Conservation (phyloP, 2,888 invertebrate genomes). For the Bimastos eiseni region DNA sequence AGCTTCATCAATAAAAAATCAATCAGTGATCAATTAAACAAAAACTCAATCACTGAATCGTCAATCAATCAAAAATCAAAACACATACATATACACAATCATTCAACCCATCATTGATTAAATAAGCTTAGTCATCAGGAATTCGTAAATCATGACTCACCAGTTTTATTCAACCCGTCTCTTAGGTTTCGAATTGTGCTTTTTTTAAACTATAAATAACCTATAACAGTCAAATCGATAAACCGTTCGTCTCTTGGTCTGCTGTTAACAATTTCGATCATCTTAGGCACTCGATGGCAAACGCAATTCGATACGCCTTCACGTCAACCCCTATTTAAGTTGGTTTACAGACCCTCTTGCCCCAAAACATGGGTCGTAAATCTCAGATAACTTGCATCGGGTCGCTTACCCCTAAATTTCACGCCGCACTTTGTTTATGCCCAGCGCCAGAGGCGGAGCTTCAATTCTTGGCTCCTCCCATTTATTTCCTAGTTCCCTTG, state of each 20-base stretch:
- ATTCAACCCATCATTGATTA: background rate
- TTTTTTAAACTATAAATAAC: background rate
- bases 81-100: background rate
- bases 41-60: background rate
- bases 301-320: background rate
- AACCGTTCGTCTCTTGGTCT: background rate
- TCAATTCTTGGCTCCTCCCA: background rate
- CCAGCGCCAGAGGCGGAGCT: background rate
- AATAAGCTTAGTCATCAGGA: too few species aligned
- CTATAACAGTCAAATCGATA: background rate
- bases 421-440: background rate
- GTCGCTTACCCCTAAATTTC: background rate
- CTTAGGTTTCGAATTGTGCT: background rate
- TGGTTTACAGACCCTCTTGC: background rate
- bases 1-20: background rate
- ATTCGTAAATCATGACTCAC: background rate
- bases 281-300: background rate
- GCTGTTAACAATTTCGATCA: background rate
- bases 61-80: background rate
- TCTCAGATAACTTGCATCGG: background rate
- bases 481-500: background rate
- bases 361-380: background rate
- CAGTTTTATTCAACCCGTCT: background rate
- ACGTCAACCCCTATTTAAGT: constrained; percentile 9
- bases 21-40: background rate